Base-by-base conservation (phyloP, 2,888 invertebrate species). In the Platynereis dumerilii region DNA sequence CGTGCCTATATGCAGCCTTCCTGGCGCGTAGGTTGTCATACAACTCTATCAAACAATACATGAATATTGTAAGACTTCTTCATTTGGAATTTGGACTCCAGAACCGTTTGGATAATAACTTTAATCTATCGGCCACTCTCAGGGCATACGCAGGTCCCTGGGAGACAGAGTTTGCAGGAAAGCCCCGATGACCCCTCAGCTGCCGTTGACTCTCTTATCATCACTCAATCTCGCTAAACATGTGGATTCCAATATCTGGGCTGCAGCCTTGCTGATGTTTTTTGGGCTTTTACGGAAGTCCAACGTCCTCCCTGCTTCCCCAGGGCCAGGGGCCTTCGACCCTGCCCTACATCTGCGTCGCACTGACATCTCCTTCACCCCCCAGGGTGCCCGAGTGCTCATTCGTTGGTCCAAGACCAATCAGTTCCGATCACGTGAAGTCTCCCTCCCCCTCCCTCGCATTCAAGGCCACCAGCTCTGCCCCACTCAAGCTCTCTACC, bases 261-360 rank as follows among this genome's bases (percentile, higher is more conserved):
- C 59, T 15, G 59, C 59, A 26, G 59, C 59, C n/a, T 20, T 59
- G 3, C 44, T 59, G 1, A 59, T 59, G 59, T 59, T 22, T 34
- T 58, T 34, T 39, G 29, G 58, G 2, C 28, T 59, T 17, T 5
- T 22, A n/a, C 44, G 48, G 1, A 44, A 44, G 20, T 59, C 59
- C 1, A 59, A 44, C 44, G 59, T 45, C 2, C n/a, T 59, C n/a
- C 24, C 45, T 26, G n/a, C 45, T 24, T 20, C 44, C 27, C 12
- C 2, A 44, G 17, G 1, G 26, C 12, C 2, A 44, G 17, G 1
- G 26, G 3, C 34, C 2, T 22, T 24, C 28, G 48, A 58, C n/a
- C 10, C 34, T 29, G 29, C 20, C 27, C 17, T 28, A 20, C 58
- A 58, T 20, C 58, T 58, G 5, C n/a, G 58, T n/a, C 26, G 58